phyloP scores from a whole-genome alignment of 2,113 vertebrate species.

The Vidua chalybeata region DNA sequence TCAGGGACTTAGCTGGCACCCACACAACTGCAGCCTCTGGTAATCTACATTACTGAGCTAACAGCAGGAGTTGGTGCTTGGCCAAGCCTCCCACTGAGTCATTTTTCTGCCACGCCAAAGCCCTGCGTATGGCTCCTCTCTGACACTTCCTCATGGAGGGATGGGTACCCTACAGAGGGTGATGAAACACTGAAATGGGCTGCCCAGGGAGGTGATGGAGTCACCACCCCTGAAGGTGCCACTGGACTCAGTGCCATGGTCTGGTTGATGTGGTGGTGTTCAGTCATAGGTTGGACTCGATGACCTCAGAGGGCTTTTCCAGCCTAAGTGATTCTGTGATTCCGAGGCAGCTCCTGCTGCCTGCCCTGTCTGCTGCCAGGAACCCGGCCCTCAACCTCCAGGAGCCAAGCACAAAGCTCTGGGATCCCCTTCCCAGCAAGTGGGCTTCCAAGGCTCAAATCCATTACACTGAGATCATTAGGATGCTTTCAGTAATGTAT shows the following conservation, averaged over 20 bases:
- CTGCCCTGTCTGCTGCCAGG: neutral
- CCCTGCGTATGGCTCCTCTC: neutral
- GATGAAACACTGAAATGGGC: neutral
- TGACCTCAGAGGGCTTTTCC: neutral
- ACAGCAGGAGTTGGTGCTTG: neutral
- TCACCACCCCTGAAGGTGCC: neutral
- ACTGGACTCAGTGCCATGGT: neutral
- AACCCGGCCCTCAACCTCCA: neutral
- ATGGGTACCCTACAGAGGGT: neutral
- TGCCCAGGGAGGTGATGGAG: neutral
- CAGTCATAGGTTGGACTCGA: fast-evolving
- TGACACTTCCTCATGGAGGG: fast-evolving
- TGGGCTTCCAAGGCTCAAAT: neutral
- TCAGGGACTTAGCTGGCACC: neutral
- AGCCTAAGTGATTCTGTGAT: neutral
- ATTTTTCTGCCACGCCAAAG: neutral
- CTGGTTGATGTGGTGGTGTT: neutral
- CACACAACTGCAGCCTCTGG: neutral
- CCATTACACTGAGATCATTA: constrained; percentile 1
- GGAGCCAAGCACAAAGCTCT: neutral
- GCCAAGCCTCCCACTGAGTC: neutral
- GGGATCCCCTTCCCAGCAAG: neutral
- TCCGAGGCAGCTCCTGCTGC: neutral
- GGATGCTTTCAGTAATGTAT: neutral
- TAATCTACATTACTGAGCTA: neutral